Evolutionary conservation across 2,888 invertebrate genomes (phyloP), one percentile per base, ranked within the genome.

Genomic region (Lissonota sp.): DNA sequence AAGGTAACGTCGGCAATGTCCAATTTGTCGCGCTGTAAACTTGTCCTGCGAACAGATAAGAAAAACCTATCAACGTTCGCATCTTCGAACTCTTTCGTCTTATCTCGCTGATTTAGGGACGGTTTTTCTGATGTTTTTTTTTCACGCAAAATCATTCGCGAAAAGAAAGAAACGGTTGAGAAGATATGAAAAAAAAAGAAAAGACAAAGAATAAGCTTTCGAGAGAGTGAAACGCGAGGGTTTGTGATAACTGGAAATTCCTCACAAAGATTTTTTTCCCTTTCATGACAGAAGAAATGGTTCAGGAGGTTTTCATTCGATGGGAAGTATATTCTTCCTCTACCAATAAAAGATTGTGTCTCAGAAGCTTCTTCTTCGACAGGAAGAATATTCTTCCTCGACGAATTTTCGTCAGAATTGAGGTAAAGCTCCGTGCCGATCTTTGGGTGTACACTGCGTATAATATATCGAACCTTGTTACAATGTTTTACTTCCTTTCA

Each of bases 21-120:
- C 91, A 91, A 73, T 90, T 90, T n/a, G 90, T 76, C 44, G 90
- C 81, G 81, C 89, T 90, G 80, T 90, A 91, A 71, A 78, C 82
- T 16, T 82, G 84, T 69, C 80, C 91, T 91, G 89, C 5, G 71
- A 81, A 75, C 70, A 78, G 57, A 26, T 3, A 62, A 71, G n/a
- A 78, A 62, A 69, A 78, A 53, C 42, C 1, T 26, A 26, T 42
- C 14, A 53, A 70, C 74, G 57, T 76, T 62, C 69, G 62, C 44
- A 14, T 44, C 42, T 44, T 26, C 26, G 1, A 26, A 26, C 26
- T 2, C 3, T 26, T 26, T 26, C 26, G 26, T 26, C 26, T 26
- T 26, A 26, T n/a, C 26, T 26, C 26, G 26, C 26, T 26, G 26
- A 26, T 26, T 26, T 1, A 26, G 6, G 60, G 40, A 39, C 7